A percentile compares a stretch with the other conserved stretches of the same genome.
These are phyloP conservation scores for Cyrtorhinus lividipennis DNA, from an alignment of 1,140 invertebrate species.

Conservation along the genomic window DNA sequence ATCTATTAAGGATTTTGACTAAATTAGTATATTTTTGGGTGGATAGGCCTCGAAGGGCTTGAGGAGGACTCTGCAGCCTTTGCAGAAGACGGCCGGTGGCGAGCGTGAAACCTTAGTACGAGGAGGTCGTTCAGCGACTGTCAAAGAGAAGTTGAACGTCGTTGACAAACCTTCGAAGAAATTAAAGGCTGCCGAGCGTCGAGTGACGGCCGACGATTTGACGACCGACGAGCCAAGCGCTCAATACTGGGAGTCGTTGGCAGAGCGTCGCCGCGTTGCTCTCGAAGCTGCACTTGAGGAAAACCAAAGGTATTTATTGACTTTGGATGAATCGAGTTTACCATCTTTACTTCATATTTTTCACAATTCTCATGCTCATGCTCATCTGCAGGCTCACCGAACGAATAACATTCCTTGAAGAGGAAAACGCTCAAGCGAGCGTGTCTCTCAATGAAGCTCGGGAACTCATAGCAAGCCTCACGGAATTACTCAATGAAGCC, in stretches of 20 bases:
- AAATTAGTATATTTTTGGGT: too few species aligned
- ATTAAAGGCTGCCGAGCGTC: constrained; percentile 4
- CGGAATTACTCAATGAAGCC: constrained; percentile 20
- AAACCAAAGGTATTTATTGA: constrained; percentile 26
- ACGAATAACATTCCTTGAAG: constrained; percentile 38
- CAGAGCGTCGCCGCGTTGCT: constrained; percentile 45
- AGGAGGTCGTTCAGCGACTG: constrained; percentile 15
- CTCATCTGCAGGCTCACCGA: constrained; percentile 22
- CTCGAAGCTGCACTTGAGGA: constrained; percentile 47
- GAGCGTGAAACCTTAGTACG: constrained; percentile 26
- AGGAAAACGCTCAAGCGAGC: constrained; percentile 44
- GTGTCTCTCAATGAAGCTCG: constrained; percentile 50
- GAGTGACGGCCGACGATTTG: constrained; percentile 22
- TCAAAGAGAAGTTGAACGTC: not conserved
- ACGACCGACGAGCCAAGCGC: constrained; percentile 37
- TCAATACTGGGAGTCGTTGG: constrained; percentile 50
- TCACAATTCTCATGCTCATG: not conserved
- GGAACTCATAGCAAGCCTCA: constrained; percentile 45
- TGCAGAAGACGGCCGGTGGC: constrained; percentile 24
- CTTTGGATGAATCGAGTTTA: not conserved
- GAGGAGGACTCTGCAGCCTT: constrained; percentile 22
- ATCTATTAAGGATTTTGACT: too few species aligned
- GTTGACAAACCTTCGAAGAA: not conserved
- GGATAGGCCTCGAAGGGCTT: constrained; percentile 14
- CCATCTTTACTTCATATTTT: not conserved